phyloP scores from a whole-genome alignment of 2,113 vertebrate species.

The Apaloderma vittatum region DNA sequence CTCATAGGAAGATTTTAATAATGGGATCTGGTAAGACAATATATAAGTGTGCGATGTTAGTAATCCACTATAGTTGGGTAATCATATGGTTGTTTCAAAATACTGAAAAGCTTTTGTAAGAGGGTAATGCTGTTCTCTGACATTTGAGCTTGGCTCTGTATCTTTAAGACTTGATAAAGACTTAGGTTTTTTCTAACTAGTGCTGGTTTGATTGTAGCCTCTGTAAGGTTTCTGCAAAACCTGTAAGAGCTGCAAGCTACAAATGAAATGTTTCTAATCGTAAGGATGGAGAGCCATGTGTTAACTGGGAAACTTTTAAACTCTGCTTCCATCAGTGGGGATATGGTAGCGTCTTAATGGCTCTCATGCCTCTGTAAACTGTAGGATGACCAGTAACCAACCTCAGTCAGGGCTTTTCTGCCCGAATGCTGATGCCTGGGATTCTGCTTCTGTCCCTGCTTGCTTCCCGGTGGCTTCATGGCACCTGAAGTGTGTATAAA shows the following conservation, averaged over 20 bases:
- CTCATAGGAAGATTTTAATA: not conserved
- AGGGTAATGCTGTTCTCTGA: not conserved
- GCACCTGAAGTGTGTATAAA: slow-evolving; percentile 26
- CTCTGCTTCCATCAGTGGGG: not conserved
- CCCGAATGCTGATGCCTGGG: not conserved
- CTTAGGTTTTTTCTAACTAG: not conserved
- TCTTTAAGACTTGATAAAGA: not conserved
- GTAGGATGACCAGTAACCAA: not conserved
- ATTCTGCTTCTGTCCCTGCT: not conserved
- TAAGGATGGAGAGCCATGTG: not conserved
- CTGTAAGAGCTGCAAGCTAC: not conserved
- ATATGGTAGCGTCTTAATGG: not conserved
- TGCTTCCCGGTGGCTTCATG: not conserved
- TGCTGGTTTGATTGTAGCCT: not conserved
- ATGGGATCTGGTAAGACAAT: not conserved
- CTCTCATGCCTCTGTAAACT: not conserved
- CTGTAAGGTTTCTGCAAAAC: not conserved
- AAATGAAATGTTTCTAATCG: not conserved
- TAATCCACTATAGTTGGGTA: not conserved
- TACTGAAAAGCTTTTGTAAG: not conserved
- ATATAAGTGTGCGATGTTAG: not conserved
- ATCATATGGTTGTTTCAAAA: not conserved
- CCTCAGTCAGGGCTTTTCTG: not conserved
- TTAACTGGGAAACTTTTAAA: not conserved
- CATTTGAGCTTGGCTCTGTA: rapidly evolving